Evolutionary conservation across 2,797 vertebrate species (phyloP).

Genomic region (Naso thynnoides): DNA sequence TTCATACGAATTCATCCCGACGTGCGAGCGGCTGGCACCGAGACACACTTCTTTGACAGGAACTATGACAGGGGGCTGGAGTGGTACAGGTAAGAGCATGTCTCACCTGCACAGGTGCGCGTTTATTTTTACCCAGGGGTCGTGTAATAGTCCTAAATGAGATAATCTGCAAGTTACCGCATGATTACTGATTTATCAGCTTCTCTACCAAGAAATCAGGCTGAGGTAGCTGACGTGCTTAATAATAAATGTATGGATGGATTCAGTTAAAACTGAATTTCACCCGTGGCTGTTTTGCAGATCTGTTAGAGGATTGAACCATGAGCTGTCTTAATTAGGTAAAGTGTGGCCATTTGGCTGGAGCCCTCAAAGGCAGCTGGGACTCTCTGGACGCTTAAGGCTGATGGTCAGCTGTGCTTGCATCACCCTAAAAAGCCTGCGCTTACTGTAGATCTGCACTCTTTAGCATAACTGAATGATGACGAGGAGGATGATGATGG

Average conservation of each 20-base stretch:
- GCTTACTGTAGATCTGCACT: not conserved
- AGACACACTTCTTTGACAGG: slow-evolving; percentile 94
- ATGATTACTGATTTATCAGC: rapidly evolving
- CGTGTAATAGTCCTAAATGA: not conserved
- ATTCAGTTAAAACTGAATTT: not conserved
- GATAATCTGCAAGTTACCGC: not conserved
- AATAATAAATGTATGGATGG: not conserved
- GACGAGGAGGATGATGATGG: not conserved
- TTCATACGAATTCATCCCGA: slow-evolving; percentile 93
- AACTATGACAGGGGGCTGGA: slow-evolving; percentile 92
- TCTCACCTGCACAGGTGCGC: slow-evolving; percentile 40
- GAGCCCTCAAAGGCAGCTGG: not conserved
- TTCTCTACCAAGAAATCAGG: not conserved
- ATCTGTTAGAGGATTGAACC: not conserved
- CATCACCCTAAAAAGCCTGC: not conserved
- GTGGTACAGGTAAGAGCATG: slow-evolving; percentile 90
- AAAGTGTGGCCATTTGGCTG: slow-evolving; percentile 1
- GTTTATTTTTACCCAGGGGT: not conserved
- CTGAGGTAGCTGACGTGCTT: not conserved
- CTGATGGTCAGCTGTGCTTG: slow-evolving; percentile 7
- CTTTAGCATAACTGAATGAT: not conserved
- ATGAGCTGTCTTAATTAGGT: not conserved
- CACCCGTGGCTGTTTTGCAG: not conserved
- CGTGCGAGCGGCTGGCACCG: slow-evolving; percentile 91
- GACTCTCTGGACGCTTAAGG: slow-evolving; percentile 15